Base-by-base conservation (phyloP, 2,888 invertebrate species). In the Troilus luridus region DNA sequence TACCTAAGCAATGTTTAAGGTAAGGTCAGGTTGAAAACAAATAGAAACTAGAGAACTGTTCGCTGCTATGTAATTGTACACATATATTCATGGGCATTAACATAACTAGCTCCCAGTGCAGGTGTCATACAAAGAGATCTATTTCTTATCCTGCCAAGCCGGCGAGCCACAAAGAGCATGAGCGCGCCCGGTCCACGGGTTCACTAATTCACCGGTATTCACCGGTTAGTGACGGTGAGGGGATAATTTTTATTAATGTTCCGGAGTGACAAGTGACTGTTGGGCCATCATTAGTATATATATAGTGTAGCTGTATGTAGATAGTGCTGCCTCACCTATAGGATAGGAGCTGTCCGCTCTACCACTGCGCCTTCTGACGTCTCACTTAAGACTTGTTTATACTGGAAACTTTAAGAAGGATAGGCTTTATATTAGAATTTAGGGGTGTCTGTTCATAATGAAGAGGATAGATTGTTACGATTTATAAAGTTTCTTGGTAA, bases 151-250 rank as follows among this genome's bases (percentile, higher is more conserved):
- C 85, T 56, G 27, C 72, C 72, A 77, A 77, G 72, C 72, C 72
- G 85, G 85, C 56, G 54, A 85, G n/a, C 56, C 21, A 85, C 85
- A 85, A 54, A 85, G 85, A 56, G 17, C 85, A 85, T 14, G 54
- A 56, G 21, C 54, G 5, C 54, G 81, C 54, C 10, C 11, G 21
- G n/a, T 85, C 56, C 56, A 19, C 8, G 56, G 85, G n/a, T 54
- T 56, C 85, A 85, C 85, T 85, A 85, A 85, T 85, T 85, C 85
- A 85, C 85, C 85, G 56, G 85, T 85, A 85, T 85, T 85, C 85
- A 85, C 85, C 85, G 85, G 85, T 85, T 85, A 85, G 85, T 56
- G 85, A 85, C 85, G 85, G 85, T 85, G 85, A 85, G 56, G 24
- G 56, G 56, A 85, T 85, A 85, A 85, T 85, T 85, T 85, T 85